phyloP scores from a whole-genome alignment of 37 sponge, comb jelly and placozoan genomes.

The Hexactinellida sp. region DNA sequence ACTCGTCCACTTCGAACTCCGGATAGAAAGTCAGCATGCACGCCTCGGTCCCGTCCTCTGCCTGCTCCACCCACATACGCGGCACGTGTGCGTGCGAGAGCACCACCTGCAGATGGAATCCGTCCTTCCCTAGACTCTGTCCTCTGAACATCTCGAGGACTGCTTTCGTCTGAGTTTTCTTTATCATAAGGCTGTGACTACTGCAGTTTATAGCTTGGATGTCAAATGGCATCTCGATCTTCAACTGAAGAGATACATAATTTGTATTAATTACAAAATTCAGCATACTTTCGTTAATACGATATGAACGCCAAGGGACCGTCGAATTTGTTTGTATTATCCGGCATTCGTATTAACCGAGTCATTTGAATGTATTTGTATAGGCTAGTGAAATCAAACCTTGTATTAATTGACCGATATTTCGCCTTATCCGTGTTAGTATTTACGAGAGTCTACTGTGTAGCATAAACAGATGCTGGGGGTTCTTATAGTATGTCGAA shows the following conservation, averaged over 20 bases:
- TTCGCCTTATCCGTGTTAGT: too few relatives aligned
- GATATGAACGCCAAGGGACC: too few relatives aligned
- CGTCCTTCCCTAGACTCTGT: conserved; percentile 36
- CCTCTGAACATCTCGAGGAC: conserved; percentile 60
- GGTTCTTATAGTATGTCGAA: too few relatives aligned
- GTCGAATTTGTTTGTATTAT: too few relatives aligned
- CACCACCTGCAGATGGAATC: conserved; percentile 67
- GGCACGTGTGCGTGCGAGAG: conserved; percentile 94
- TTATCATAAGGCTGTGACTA: conserved; percentile 74
- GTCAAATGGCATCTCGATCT: conserved; percentile 91
- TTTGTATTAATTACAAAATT: too few relatives aligned
- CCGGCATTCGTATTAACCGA: too few relatives aligned
- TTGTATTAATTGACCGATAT: too few relatives aligned
- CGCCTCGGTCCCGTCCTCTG: conserved; percentile 54
- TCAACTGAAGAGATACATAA: conserved; percentile 40
- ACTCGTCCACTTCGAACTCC: conserved; percentile 67
- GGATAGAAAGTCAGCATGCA: conserved; percentile 99
- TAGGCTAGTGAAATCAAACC: too few relatives aligned
- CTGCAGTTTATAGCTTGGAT: conserved; percentile 66
- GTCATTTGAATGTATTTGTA: too few relatives aligned
- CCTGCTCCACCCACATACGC: conserved; percentile 96
- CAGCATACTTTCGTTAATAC: too few relatives aligned
- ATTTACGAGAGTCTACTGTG: too few relatives aligned
- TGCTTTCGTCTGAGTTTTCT: conserved; percentile 82
- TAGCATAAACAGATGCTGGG: too few relatives aligned